phyloP scores from a whole-genome alignment of 1,140 invertebrate genomes.

The Diabrotica virgifera region DNA sequence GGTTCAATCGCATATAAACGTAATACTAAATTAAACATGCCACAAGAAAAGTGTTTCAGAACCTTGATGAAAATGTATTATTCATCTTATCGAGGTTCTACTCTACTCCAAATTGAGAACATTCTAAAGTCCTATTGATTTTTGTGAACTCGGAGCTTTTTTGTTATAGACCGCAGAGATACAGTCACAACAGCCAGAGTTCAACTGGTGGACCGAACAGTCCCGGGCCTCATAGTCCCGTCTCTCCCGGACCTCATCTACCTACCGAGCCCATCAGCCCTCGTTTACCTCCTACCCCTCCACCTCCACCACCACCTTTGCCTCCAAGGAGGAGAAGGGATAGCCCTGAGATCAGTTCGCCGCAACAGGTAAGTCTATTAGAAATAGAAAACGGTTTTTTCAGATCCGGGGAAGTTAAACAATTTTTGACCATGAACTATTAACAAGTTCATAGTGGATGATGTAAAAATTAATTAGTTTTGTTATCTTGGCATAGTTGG shows the following conservation, averaged over 20 bases:
- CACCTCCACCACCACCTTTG: conserved; percentile 55
- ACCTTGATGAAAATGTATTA: too few species aligned
- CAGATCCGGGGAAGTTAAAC: too few species aligned
- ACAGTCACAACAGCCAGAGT: conserved; percentile 33
- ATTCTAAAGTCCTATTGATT: too few species aligned
- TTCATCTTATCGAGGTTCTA: too few species aligned
- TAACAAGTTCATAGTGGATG: too few species aligned
- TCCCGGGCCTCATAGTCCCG: conserved; percentile 51
- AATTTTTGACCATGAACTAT: too few species aligned
- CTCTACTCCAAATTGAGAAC: too few species aligned
- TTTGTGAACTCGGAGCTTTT: neutral
- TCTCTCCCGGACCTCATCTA: conserved; percentile 52
- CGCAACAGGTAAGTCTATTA: conserved; percentile 51
- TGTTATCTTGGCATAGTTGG: too few species aligned
- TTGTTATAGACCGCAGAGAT: conserved; percentile 30
- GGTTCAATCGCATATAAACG: too few species aligned
- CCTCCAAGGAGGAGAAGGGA: conserved; percentile 60
- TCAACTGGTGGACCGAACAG: conserved; percentile 41
- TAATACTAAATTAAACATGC: too few species aligned
- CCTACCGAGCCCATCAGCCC: conserved; percentile 52
- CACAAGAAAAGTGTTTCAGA: too few species aligned
- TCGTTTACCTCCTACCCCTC: conserved; percentile 43
- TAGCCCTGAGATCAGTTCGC: conserved; percentile 56
- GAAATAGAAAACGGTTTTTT: neutral
- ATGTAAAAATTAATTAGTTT: too few species aligned